phyloP scores from a whole-genome alignment of 1,140 invertebrate genomes.

The Leptinotarsa undecemlineata region DNA sequence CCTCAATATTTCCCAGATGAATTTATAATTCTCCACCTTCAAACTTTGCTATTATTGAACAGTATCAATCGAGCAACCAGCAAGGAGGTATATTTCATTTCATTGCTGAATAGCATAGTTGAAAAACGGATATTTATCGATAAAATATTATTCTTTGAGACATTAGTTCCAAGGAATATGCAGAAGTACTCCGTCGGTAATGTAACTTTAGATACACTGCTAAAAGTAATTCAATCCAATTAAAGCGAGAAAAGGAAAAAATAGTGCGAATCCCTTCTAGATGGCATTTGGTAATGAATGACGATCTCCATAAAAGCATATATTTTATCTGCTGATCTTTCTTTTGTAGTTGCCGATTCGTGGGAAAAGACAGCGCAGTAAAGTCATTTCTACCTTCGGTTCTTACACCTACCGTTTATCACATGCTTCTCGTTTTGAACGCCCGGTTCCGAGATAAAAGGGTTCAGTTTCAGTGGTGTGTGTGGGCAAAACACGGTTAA shows the following conservation, averaged over 20 bases:
- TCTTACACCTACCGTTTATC: conserved; percentile 7
- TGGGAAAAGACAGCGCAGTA: conserved; percentile 1
- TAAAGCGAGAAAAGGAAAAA: not conserved
- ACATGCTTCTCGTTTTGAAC: not conserved
- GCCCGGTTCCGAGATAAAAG: not conserved
- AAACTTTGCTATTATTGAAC: too few relatives aligned
- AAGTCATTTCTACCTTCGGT: not conserved
- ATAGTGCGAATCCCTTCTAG: not conserved
- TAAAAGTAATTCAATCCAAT: not conserved
- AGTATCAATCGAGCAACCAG: too few relatives aligned
- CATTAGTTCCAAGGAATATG: too few relatives aligned
- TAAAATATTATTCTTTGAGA: too few relatives aligned
- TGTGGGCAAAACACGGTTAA: not conserved
- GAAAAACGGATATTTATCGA: too few relatives aligned
- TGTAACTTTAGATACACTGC: too few relatives aligned
- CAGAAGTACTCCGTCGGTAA: too few relatives aligned
- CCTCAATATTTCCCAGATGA: too few relatives aligned
- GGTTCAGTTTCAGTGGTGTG: not conserved
- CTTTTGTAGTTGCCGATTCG: not conserved
- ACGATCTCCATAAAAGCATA: conserved; percentile 6
- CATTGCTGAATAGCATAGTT: too few relatives aligned
- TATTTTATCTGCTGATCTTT: conserved; percentile 3
- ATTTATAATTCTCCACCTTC: too few relatives aligned
- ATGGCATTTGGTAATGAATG: not conserved
- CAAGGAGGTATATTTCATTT: too few relatives aligned